Percentiles rank a stretch among this genome's conserved stretches.
Evolutionary conservation across 2,797 vertebrate genomes (phyloP).

Genomic region (Peromyscus eremicus): DNA sequence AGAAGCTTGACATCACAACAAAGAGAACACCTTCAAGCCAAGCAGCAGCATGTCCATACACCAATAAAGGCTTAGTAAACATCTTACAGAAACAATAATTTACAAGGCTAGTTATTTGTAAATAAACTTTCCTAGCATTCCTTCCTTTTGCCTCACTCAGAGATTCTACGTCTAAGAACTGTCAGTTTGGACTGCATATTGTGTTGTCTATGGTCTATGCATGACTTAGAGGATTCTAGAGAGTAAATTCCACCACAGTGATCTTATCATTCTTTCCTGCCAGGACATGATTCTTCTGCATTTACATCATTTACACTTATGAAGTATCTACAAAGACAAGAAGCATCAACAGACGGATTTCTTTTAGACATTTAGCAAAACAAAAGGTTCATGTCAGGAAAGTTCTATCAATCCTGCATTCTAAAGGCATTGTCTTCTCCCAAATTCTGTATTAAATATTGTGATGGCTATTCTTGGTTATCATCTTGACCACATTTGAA

Average conservation of each 20-base stretch:
- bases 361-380: conserved; percentile 16
- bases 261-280: neutral
- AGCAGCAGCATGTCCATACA: neutral
- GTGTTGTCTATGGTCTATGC: neutral
- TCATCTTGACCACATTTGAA: neutral
- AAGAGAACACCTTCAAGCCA: neutral
- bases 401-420: neutral
- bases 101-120: neutral
- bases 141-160: neutral
- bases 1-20: neutral
- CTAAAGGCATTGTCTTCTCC: neutral
- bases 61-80: neutral
- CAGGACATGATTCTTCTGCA: neutral
- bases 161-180: neutral
- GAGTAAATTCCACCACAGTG: neutral
- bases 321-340: conserved; percentile 27
- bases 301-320: neutral
- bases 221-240: conserved; percentile 31
- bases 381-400: neutral
- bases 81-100: conserved; percentile 30
- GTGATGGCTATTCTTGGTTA: neutral
- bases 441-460: neutral
- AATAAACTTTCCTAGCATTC: neutral
- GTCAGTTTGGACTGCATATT: neutral
- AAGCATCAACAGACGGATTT: neutral